Conservation (phyloP, 2,113 vertebrate species). For the Charina bottae region DNA sequence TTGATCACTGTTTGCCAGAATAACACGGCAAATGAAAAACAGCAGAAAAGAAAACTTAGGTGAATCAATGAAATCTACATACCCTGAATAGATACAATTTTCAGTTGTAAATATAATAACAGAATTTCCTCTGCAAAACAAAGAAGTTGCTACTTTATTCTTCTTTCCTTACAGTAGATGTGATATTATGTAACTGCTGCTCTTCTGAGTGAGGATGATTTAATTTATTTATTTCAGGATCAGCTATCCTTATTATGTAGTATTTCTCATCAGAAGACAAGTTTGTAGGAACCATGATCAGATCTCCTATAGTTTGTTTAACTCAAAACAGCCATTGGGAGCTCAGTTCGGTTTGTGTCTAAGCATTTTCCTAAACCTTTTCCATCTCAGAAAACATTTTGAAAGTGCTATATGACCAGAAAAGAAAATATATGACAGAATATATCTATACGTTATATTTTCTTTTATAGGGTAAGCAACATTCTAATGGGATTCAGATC, state of each 20-base stretch:
- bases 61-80: not conserved
- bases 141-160: not conserved
- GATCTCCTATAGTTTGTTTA: not conserved
- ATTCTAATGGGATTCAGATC: not conserved
- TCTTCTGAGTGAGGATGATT: not conserved
- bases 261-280: not conserved
- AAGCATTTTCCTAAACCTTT: not conserved
- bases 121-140: not conserved
- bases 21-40: not conserved
- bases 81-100: not conserved
- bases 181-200: not conserved
- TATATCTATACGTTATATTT: not conserved
- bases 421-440: not conserved
- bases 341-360: not conserved
- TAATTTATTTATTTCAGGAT: not conserved
- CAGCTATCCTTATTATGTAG: not conserved
- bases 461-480: not conserved
- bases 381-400: not conserved
- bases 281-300: not conserved
- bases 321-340: not conserved
- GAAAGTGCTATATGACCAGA: not conserved
- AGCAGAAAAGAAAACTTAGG: not conserved
- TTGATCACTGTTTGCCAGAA: not conserved
- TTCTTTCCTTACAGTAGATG: not conserved
- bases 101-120: not conserved